Evolutionary conservation across 2,113 vertebrate species (phyloP).

Genomic region (Sinocyclocheilus grahami): DNA sequence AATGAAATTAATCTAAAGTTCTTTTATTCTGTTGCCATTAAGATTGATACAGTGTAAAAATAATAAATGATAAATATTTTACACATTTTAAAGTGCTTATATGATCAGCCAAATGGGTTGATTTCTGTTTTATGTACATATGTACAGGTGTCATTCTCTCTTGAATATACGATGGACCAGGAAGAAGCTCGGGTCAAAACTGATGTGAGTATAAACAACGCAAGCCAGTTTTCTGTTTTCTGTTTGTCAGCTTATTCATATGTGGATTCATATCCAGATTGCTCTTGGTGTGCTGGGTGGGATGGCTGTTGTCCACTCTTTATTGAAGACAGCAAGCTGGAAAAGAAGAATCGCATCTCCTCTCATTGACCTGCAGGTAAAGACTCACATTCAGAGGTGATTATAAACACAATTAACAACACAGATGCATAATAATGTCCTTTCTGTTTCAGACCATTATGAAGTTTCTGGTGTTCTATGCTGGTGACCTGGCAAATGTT

Average conservation of each 20-base stretch:
- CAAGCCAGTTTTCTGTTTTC: background rate
- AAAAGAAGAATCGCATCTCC: constrained; percentile 89
- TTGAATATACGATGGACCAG: constrained; percentile 93
- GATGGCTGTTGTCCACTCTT: constrained; percentile 84
- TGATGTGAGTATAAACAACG: constrained; percentile 80
- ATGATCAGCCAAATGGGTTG: background rate
- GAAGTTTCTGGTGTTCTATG: constrained; percentile 91
- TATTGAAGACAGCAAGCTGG: constrained; percentile 94
- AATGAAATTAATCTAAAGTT: background rate
- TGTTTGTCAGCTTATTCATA: background rate
- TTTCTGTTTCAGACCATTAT: constrained; percentile 81
- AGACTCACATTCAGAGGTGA: background rate
- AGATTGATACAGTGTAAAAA: background rate
- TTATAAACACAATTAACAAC: background rate
- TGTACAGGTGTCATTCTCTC: constrained; percentile 83
- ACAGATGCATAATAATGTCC: background rate
- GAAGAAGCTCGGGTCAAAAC: constrained; percentile 85
- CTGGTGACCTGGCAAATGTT: constrained; percentile 92
- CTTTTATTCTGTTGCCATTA: background rate
- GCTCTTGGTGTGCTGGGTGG: constrained; percentile 91
- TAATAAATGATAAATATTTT: background rate
- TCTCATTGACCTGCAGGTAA: constrained; percentile 86
- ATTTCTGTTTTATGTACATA: constrained; percentile 39
- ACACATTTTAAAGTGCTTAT: background rate
- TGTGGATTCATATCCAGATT: constrained; percentile 73